A percentile compares a stretch with the other conserved stretches of the same genome.
Evolutionary conservation across 2,797 vertebrate genomes (phyloP).

Genomic region (Parotocinclus haroldoi): DNA sequence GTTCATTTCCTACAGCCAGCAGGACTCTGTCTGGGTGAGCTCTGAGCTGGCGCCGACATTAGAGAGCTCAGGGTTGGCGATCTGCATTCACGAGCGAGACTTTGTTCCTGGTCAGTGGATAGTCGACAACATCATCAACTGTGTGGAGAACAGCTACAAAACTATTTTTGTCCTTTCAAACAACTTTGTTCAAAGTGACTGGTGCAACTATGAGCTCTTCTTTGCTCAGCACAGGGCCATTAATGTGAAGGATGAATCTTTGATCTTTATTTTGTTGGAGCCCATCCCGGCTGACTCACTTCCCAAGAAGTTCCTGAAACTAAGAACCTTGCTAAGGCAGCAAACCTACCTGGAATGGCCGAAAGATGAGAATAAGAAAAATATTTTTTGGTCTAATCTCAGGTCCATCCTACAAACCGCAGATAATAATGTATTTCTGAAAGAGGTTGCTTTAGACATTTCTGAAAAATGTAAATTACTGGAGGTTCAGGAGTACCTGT

Average conservation of each 20-base stretch:
- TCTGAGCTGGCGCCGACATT: slow-evolving; percentile 68
- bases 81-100: slow-evolving; percentile 81
- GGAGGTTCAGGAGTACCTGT: slow-evolving; percentile 2
- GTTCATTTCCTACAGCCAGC: slow-evolving; percentile 84
- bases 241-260: slow-evolving; percentile 67
- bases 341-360: slow-evolving; percentile 83
- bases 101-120: slow-evolving; percentile 82
- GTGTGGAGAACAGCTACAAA: slow-evolving; percentile 84
- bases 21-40: slow-evolving; percentile 76
- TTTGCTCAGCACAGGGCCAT: slow-evolving; percentile 83
- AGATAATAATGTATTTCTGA: slow-evolving; percentile 52
- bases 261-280: slow-evolving; percentile 81
- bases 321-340: slow-evolving; percentile 71
- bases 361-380: slow-evolving; percentile 70
- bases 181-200: slow-evolving; percentile 83
- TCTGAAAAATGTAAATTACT: slow-evolving; percentile 49
- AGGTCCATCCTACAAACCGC: slow-evolving; percentile 56
- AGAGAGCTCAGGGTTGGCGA: slow-evolving; percentile 64
- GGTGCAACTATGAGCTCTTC: slow-evolving; percentile 89
- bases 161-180: slow-evolving; percentile 82
- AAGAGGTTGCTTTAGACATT: slow-evolving; percentile 47
- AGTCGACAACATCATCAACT: slow-evolving; percentile 83
- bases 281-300: slow-evolving; percentile 73
- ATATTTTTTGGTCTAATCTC: slow-evolving; percentile 77
- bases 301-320: slow-evolving; percentile 76